phyloP scores from a whole-genome alignment of 2,797 vertebrate genomes.

The Coluber constrictor region DNA sequence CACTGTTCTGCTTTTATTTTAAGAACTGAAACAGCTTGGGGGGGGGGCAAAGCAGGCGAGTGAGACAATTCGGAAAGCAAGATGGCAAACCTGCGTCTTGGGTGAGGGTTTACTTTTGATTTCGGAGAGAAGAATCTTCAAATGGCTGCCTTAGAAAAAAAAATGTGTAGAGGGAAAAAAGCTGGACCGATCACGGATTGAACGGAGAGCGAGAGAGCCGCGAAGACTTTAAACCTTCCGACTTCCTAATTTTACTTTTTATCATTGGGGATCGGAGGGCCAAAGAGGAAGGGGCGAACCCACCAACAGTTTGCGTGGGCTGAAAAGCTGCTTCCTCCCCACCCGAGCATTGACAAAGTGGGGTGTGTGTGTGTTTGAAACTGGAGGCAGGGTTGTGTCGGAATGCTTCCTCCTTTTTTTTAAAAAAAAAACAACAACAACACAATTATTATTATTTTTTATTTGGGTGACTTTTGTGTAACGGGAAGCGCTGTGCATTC shows the following conservation, averaged over 20 bases:
- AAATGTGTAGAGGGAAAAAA: not conserved
- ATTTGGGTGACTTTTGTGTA: conserved; percentile 22
- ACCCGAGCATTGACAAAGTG: conserved; percentile 26
- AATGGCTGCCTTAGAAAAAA: conserved; percentile 8
- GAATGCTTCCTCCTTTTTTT: not conserved
- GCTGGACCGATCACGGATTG: not conserved
- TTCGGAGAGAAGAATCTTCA: not conserved
- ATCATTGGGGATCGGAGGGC: not conserved
- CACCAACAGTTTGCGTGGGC: conserved; percentile 44
- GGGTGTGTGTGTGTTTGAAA: not conserved
- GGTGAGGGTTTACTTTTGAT: not conserved
- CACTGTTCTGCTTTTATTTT: conserved; percentile 31
- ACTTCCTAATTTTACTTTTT: not conserved
- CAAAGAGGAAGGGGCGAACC: not conserved
- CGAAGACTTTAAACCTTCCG: not conserved
- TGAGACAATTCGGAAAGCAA: not conserved
- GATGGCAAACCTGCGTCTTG: not conserved
- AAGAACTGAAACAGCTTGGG: not conserved
- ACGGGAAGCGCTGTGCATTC: conserved; percentile 73
- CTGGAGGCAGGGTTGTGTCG: not conserved
- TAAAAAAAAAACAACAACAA: not conserved
- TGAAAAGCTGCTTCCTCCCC: conserved; percentile 56
- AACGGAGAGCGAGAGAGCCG: not conserved
- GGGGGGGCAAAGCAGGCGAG: not conserved
- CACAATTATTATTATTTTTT: too few species aligned